Conservation (phyloP, 1,140 invertebrate species). For the Neocloeon triangulifer region DNA sequence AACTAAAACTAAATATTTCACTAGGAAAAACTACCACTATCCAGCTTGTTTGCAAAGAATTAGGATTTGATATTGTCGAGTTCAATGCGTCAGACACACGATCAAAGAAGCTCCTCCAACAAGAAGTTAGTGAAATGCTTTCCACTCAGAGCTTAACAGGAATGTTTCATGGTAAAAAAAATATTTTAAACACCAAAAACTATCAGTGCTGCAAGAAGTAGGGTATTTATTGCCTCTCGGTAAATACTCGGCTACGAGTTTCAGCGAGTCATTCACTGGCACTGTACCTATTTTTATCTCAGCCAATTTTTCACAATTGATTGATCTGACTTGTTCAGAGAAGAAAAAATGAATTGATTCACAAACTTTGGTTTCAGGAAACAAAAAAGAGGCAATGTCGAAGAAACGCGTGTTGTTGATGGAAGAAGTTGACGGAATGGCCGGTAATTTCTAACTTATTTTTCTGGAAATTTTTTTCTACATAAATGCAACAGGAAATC, state of each 20-base stretch:
- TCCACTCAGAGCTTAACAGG: slow-evolving; percentile 42
- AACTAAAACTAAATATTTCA: slow-evolving; percentile 16
- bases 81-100: slow-evolving; percentile 95
- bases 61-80: slow-evolving; percentile 79
- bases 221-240: no score
- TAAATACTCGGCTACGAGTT: no score
- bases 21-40: slow-evolving; percentile 74
- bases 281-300: no score
- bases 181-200: slow-evolving; percentile 6
- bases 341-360: no score
- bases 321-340: no score
- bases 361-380: no score
- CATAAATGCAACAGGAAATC: slow-evolving; percentile 89
- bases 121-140: slow-evolving; percentile 55
- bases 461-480: no score
- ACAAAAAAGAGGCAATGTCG: slow-evolving; percentile 12
- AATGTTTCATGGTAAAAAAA: slow-evolving; percentile 26
- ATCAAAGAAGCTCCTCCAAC: slow-evolving; percentile 70
- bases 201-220: no score
- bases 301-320: no score
- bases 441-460: no score
- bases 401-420: slow-evolving; percentile 82
- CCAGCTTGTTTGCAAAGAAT: slow-evolving; percentile 56
- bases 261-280: no score
- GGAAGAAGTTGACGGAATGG: slow-evolving; percentile 99